phyloP scores from a whole-genome alignment of 2,797 vertebrate species.

The Alectoris magna region DNA sequence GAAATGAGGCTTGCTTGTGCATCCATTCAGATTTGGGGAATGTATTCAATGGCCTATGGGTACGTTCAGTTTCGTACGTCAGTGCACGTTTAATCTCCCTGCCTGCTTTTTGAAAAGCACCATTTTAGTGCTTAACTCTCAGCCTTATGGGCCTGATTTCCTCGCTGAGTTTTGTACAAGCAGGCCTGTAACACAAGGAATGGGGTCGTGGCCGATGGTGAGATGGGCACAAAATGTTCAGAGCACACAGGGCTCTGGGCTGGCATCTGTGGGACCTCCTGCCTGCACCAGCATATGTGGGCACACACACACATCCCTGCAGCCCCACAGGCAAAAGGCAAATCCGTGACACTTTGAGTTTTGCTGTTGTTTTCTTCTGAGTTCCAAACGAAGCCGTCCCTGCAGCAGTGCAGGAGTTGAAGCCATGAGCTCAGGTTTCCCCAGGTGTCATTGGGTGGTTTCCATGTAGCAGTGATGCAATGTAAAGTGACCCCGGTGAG shows the following conservation, averaged over 20 bases:
- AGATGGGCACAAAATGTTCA: background rate
- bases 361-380: background rate
- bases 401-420: background rate
- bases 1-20: background rate
- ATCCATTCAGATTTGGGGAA: background rate
- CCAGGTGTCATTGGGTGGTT: background rate
- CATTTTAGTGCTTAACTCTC: background rate
- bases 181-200: background rate
- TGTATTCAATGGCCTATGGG: background rate
- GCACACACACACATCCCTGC: background rate
- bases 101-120: background rate
- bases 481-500: background rate
- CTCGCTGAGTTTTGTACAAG: background rate
- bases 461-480: background rate
- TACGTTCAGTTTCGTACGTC: background rate
- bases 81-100: background rate
- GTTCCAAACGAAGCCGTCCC: background rate
- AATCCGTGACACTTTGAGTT: background rate
- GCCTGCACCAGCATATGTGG: accelerated
- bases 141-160: background rate
- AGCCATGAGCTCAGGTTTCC: background rate
- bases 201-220: background rate
- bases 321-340: background rate
- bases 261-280: background rate
- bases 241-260: background rate